Percentiles rank a stretch among this genome's conserved stretches.
Conservation (phyloP, 1,140 invertebrate genomes). For the Zophobas morio region DNA sequence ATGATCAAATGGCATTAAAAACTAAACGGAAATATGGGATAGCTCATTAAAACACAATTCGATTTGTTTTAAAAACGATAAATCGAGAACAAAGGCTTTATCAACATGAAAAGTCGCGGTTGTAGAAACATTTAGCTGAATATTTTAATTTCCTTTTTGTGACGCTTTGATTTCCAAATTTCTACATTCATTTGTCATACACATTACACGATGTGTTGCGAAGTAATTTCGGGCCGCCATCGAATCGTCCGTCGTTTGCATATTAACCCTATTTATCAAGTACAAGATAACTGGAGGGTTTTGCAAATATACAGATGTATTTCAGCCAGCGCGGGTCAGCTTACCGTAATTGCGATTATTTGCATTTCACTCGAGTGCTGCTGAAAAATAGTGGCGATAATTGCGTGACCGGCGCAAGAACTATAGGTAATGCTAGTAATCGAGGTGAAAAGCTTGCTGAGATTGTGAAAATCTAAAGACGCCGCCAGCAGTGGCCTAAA, state of each 20-base stretch:
- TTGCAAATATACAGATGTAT: slow-evolving; percentile 50
- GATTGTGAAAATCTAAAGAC: slow-evolving; percentile 1
- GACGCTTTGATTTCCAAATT: slow-evolving; percentile 4
- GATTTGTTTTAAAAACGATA: too few relatives aligned
- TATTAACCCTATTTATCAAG: slow-evolving; percentile 51
- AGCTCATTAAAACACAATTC: too few relatives aligned
- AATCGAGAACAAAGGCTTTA: too few relatives aligned
- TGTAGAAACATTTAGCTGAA: background rate
- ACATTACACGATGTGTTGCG: background rate
- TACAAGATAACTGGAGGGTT: slow-evolving; percentile 51
- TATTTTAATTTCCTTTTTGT: slow-evolving; percentile 1
- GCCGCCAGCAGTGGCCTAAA: slow-evolving; percentile 14
- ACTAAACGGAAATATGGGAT: too few relatives aligned
- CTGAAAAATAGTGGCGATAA: slow-evolving; percentile 32
- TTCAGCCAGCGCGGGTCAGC: slow-evolving; percentile 34
- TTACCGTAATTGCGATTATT: slow-evolving; percentile 40
- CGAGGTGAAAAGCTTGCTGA: background rate
- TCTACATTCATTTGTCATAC: slow-evolving; percentile 5
- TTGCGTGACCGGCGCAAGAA: background rate
- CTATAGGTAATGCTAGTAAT: background rate
- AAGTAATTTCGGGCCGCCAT: slow-evolving; percentile 41
- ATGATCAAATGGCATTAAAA: too few relatives aligned
- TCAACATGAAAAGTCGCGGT: background rate
- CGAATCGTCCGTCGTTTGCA: slow-evolving; percentile 42
- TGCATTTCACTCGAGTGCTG: slow-evolving; percentile 45